Base-by-base conservation (phyloP, 2,113 vertebrate genomes). In the Sturnus vulgaris region DNA sequence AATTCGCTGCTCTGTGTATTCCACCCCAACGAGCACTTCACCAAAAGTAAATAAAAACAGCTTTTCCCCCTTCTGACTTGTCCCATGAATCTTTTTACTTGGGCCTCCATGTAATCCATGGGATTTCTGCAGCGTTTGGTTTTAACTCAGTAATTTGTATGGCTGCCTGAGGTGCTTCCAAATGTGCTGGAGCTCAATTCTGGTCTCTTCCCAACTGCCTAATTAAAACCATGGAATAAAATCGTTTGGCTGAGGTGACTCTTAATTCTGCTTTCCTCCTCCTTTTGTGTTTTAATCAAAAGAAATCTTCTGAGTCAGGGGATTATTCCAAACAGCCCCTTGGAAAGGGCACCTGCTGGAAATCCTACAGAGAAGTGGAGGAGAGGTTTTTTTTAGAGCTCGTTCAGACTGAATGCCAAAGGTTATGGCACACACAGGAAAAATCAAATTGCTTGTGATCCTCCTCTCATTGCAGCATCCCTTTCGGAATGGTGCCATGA, bases 101-200 rank as follows among this genome's bases (percentile, higher is more conserved):
- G 88, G 94, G 90, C 92, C 97, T 92, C 88, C 86, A 40, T 30
- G 2, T 98, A 97, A 98, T 96, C 97, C 97, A 15, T 2, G n/a
- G 97, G 98, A 97, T 98, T 95, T 97, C 96, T 88, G 94, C 89
- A 95, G 97, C 97, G 76, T 98, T 98, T 89, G 91, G 88, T 72
- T 96, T 89, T 85, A 95, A 94, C 78, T 68, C 92, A 96, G 97
- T 92, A 59, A 97, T 97, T 97, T 97, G 97, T 97, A 85, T 4
- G 65, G 87, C 94, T n/a, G 94, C 94, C 92, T 89, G 96, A 94
- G 93, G 93, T 46, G 57, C 85, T 90, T 98, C 97, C 96, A 95
- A 97, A 95, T 94, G 92, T 82, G 86, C 10, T 37, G 96, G 70
- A 92, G 93, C 95, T 96, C 24, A 17, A 16, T 80, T 56, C 86